Evolutionary conservation across 1,140 invertebrate species (phyloP).

Genomic region (Drosophila melanogaster): DNA sequence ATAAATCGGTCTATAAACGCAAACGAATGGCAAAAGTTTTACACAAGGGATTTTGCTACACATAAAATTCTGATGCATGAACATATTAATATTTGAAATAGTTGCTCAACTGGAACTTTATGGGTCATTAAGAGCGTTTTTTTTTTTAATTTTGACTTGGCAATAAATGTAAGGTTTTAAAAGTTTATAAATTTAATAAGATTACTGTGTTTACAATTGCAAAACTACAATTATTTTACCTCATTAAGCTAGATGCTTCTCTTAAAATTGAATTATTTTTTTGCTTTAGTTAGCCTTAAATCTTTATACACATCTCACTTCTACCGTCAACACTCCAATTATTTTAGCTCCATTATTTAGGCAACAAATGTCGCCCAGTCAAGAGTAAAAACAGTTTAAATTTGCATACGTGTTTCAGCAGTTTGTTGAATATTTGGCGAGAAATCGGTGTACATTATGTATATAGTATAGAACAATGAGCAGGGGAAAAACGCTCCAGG

Average conservation of each 20-base stretch:
- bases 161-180: too few relatives aligned
- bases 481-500: neutral
- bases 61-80: conserved; percentile 34
- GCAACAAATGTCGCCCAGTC: neutral
- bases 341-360: conserved; percentile 19
- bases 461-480: neutral
- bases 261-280: neutral
- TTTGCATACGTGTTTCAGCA: conserved; percentile 24
- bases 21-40: conserved; percentile 58
- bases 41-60: conserved; percentile 18
- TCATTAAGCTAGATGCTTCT: too few relatives aligned
- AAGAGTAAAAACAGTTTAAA: conserved; percentile 14
- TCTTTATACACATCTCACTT: neutral
- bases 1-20: conserved; percentile 47
- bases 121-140: neutral
- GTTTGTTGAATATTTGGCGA: conserved; percentile 19
- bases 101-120: conserved; percentile 18
- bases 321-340: neutral
- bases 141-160: neutral
- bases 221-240: too few relatives aligned
- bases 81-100: conserved; percentile 8
- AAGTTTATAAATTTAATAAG: too few relatives aligned
- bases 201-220: too few relatives aligned
- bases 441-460: conserved; percentile 20
- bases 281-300: neutral